Evolutionary conservation across 1,140 invertebrate species (phyloP), one percentile per base, ranked within the genome.

Genomic region (Nephila pilipes): DNA sequence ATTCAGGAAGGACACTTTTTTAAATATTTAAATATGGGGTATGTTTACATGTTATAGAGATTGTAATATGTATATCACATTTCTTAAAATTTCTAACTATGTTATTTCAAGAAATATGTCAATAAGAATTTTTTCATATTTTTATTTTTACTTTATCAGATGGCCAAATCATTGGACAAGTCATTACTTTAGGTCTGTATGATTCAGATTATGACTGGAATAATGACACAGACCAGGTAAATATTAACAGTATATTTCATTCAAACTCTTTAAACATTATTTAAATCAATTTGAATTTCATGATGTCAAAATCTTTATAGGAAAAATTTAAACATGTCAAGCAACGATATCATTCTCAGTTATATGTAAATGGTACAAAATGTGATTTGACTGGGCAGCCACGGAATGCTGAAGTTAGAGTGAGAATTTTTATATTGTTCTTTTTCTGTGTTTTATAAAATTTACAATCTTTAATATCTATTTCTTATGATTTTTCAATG

Each of bases 141-240:
- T 46, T 46, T 54, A 8, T 94, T 36, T 93, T 90, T 58, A 20
- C 92, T 87, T 90, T 95, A 94, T 36, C 94, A 96, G 96, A 96
- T 94, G 95, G 95, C 55, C 95, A 95, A 90, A 95, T 95, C n/a
- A 91, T 94, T 75, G 95, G 96, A 57, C 94, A 95, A 60, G 94
- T 96, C n/a, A 95, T 96, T n/a, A 95, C 95, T 54, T 94, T 96
- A 16, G 96, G 96, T 22, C 94, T 95, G 63, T 96, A 95, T 95
- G 95, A 96, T 87, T 95, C 95, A 25, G 96, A 96, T 93, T 96
- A 95, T 94, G 95, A 96, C 88, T 96, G 96, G 96, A 95, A 95
- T 83, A 95, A 95, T 94, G 95, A 95, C 85, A 94, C 94, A 22
- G 94, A 95, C 69, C n/a, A 65, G 87, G 90, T 94, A 85, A 57